Evolutionary conservation across 2,797 vertebrate species (phyloP).

Genomic region (Orientallactaga sibirica): DNA sequence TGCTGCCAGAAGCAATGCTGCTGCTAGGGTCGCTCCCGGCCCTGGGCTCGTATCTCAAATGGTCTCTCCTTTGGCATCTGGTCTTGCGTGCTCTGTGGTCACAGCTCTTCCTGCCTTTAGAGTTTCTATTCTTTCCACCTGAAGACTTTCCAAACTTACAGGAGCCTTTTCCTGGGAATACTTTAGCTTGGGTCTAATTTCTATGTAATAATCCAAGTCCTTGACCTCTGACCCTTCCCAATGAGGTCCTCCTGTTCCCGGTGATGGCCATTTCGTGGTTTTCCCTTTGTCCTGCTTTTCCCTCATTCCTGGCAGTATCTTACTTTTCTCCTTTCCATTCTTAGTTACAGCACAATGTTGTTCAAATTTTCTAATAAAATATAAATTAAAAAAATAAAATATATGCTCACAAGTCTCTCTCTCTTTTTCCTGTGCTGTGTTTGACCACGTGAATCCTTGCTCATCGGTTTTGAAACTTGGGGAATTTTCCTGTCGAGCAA

Average conservation of each 20-base stretch:
- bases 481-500: neutral
- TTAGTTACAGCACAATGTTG: neutral
- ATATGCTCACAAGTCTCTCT: neutral
- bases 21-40: slow-evolving; percentile 41
- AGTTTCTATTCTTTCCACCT: neutral
- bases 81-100: neutral
- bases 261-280: fast-evolving
- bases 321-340: neutral
- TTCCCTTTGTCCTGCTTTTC: neutral
- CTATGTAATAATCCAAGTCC: neutral
- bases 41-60: neutral
- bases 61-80: too few species aligned
- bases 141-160: neutral
- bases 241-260: too few species aligned
- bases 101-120: neutral
- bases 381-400: slow-evolving; percentile 59
- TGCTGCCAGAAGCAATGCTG: slow-evolving; percentile 47
- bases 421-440: slow-evolving; percentile 1
- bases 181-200: neutral
- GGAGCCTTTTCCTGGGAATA: neutral
- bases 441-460: neutral
- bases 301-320: neutral
- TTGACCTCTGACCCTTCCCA: neutral
- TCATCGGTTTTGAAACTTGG: neutral
- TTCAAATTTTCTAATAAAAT: slow-evolving; percentile 44